Conservation (phyloP, 1,140 invertebrate species). For the Thaumatotibia leucotreta region DNA sequence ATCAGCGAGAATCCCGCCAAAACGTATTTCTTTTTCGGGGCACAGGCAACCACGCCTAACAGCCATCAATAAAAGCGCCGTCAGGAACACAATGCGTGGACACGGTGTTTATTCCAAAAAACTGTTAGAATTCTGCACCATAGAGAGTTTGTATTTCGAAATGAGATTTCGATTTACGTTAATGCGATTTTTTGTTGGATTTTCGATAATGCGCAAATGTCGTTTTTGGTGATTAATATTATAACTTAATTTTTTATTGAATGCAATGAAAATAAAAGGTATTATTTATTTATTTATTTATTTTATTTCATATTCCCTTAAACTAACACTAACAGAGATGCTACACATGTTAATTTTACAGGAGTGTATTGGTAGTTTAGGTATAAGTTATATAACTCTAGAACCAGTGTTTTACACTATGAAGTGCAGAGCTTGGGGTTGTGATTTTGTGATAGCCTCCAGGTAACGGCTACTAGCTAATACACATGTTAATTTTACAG, state of each 20-base stretch:
- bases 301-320: no score
- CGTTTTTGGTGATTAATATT: background rate
- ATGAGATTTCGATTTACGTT: background rate
- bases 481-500: no score
- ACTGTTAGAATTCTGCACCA: slow-evolving; percentile 9
- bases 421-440: no score
- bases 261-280: no score
- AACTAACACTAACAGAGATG: no score
- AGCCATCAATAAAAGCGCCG: slow-evolving; percentile 4
- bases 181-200: background rate
- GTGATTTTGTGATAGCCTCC: no score
- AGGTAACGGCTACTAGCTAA: no score
- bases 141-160: background rate
- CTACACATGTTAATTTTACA: no score
- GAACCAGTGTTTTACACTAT: no score
- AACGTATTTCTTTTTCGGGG: slow-evolving; percentile 8
- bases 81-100: slow-evolving; percentile 9
- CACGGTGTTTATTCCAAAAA: slow-evolving; percentile 11
- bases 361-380: no score
- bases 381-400: no score
- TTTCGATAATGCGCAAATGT: background rate
- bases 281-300: background rate
- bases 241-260: no score
- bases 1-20: background rate
- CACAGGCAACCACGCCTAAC: background rate